A percentile compares a stretch with the other conserved stretches of the same genome.
Evolutionary conservation across 2,797 vertebrate species (phyloP).

Genomic region (Gouania willdenowi): DNA sequence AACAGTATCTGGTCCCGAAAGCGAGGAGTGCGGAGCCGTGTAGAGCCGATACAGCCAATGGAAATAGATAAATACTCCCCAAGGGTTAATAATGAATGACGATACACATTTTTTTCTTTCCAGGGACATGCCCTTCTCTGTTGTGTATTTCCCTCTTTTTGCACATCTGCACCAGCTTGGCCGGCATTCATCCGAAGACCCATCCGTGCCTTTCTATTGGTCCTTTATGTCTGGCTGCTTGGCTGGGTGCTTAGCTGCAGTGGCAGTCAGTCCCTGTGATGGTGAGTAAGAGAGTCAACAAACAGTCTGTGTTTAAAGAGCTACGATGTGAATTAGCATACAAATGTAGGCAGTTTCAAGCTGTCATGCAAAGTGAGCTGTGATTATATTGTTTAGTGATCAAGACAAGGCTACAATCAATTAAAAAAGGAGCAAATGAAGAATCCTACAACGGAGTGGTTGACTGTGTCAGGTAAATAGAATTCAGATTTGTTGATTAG

Average conservation of each 20-base stretch:
- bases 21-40: too few relatives aligned
- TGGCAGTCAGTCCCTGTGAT: slow-evolving; percentile 82
- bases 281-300: slow-evolving; percentile 55
- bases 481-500: neutral
- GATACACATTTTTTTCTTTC: slow-evolving; percentile 8
- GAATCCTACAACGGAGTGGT: slow-evolving; percentile 81
- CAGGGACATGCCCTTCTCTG: slow-evolving; percentile 84
- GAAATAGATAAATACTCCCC: too few relatives aligned
- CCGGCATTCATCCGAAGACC: slow-evolving; percentile 55
- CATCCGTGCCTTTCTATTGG: slow-evolving; percentile 78
- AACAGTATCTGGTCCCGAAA: too few relatives aligned
- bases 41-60: too few relatives aligned
- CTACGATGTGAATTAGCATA: too few relatives aligned
- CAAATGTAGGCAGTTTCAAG: too few relatives aligned
- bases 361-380: neutral
- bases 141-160: slow-evolving; percentile 84
- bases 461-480: slow-evolving; percentile 78
- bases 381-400: slow-evolving; percentile 65
- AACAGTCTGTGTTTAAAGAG: too few relatives aligned
- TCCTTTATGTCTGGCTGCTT: slow-evolving; percentile 79
- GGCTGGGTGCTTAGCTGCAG: slow-evolving; percentile 77
- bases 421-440: slow-evolving; percentile 80
- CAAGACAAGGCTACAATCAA: slow-evolving; percentile 81
- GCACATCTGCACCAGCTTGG: slow-evolving; percentile 80
- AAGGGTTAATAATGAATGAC: too few relatives aligned